Evolutionary conservation across 2,888 invertebrate species (phyloP), one percentile per base, ranked within the genome.

Genomic region (Dicyrtoma fusca): DNA sequence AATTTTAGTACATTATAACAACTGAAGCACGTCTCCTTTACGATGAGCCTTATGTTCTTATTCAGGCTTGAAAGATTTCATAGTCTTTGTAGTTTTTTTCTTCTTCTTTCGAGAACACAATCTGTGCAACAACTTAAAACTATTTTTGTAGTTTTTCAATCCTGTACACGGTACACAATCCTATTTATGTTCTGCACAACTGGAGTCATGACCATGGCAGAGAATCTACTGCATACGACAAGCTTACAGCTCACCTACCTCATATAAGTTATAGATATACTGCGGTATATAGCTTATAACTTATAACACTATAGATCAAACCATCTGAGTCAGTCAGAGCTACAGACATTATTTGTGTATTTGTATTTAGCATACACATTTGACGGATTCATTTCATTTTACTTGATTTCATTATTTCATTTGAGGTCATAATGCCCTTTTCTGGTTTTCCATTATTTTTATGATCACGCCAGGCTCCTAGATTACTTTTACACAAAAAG

Each of bases 321-420:
- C n/a, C n/a, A n/a, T n/a, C 34, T 34, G 34, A 34, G 34, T 8
- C 34, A 34, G 34, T 34, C 34, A 61, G 26, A 26, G n/a, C 26
- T 26, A 19, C 55, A 55, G 2, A 42, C 23, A 13, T 42, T 34
- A n/a, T 61, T 61, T 23, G 17, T n/a, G 13, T 51, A 65, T 65
- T 65, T 49, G 13, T 51, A 65, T 26, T 44, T 44, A 65, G 23
- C 34, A 62, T 42, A 14, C 45, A 23, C 63, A 47, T 63, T 44
- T 65, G 65, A 65, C 65, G 65, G 53, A 65, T 65, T 61, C 65
- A 65, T 65, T 65, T 65, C 25, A 65, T 64, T 64, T 63, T 23
- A 64, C 25, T 68, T 68, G 57, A 68, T 66, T 66, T 66, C 62
- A 63, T 64, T 64, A 64, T 45, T 63, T 63, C 34, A 17, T 55